Conservation (phyloP, 2,113 vertebrate species). For the Nothocercus nigrocapillus region DNA sequence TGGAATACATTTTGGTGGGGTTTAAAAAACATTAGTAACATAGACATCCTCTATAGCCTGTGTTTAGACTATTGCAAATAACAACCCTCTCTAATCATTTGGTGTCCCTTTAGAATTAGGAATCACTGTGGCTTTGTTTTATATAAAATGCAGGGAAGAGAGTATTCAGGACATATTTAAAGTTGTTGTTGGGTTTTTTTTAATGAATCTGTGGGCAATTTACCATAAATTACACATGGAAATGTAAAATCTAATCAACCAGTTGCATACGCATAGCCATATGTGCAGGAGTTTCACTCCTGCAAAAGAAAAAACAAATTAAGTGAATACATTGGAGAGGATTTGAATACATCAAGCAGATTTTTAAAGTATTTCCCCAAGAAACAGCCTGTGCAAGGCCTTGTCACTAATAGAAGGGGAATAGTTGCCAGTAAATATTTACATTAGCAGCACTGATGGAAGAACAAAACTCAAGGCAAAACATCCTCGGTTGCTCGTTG, state of each 20-base stretch:
- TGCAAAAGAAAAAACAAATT: not conserved
- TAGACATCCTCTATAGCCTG: not conserved
- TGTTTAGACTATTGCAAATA: not conserved
- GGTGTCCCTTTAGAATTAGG: constrained; percentile 34
- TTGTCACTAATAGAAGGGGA: constrained; percentile 9
- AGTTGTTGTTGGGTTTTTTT: not conserved
- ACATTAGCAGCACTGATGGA: constrained; percentile 31
- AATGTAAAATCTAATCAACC: constrained; percentile 67
- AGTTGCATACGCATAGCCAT: constrained; percentile 47
- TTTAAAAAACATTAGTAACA: constrained; percentile 21
- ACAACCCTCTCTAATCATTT: not conserved
- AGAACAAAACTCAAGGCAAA: constrained; percentile 44
- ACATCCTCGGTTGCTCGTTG: not conserved
- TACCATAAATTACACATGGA: constrained; percentile 59
- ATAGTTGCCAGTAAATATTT: constrained; percentile 61
- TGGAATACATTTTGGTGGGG: not conserved
- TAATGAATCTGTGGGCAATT: constrained; percentile 51
- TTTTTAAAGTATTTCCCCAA: constrained; percentile 43
- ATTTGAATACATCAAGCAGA: constrained; percentile 53
- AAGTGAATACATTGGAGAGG: constrained; percentile 28
- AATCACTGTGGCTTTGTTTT: constrained; percentile 10
- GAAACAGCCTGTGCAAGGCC: constrained; percentile 8
- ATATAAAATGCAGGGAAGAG: not conserved
- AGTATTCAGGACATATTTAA: constrained; percentile 24
- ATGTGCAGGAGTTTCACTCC: constrained; percentile 33